These are phyloP conservation scores for Laspeyria flexula DNA, from an alignment of 2,888 invertebrate genomes.

Conservation along the genomic window DNA sequence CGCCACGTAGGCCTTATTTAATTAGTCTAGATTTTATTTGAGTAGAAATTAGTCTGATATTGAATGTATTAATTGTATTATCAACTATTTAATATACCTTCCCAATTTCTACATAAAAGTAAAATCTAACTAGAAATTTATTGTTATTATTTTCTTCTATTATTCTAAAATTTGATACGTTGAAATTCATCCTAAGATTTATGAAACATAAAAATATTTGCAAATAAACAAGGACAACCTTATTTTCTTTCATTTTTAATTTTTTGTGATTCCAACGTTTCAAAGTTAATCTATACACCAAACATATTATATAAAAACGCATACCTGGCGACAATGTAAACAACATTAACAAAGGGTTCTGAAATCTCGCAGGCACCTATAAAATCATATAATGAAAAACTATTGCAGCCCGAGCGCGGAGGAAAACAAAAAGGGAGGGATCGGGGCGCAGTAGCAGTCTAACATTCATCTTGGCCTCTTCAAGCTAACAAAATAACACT, in stretches of 20 bases:
- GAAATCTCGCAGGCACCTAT: conserved; percentile 84
- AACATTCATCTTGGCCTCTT: conserved; percentile 85
- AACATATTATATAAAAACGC: conserved; percentile 78
- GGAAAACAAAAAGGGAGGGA: conserved; percentile 78
- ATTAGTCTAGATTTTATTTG: conserved; percentile 11
- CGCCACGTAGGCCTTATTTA: conserved; percentile 5
- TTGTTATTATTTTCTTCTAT: conserved; percentile 17
- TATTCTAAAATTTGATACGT: conserved; percentile 43
- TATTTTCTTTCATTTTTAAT: background rate
- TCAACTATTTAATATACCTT: no score
- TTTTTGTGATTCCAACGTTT: conserved; percentile 48
- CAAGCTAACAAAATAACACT: conserved; percentile 85
- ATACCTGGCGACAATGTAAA: conserved; percentile 87
- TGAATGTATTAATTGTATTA: background rate
- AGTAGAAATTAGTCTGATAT: background rate
- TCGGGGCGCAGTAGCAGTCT: conserved; percentile 82
- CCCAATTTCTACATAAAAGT: conserved; percentile 11
- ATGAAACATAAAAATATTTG: background rate
- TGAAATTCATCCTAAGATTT: conserved; percentile 31
- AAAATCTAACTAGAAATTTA: conserved; percentile 19
- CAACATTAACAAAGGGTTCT: conserved; percentile 84
- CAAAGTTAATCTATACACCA: conserved; percentile 55
- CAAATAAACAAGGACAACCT: no score
- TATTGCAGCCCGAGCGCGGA: conserved; percentile 82
- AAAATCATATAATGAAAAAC: conserved; percentile 81